Base-by-base conservation (phyloP, 2,797 vertebrate species). In the Ataeniobius toweri region DNA sequence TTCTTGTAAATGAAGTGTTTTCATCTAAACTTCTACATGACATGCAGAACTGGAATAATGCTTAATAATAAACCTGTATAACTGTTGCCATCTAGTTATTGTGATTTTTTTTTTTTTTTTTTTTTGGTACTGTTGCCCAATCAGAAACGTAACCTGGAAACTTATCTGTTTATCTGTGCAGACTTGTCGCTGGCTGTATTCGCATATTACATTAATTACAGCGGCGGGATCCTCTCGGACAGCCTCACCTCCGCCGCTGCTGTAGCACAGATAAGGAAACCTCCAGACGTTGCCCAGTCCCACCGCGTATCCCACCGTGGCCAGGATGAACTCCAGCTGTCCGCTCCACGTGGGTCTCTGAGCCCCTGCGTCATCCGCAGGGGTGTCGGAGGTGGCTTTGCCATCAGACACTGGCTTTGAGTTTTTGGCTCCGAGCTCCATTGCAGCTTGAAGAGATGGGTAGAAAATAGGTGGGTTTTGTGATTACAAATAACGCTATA, bases 231-330 rank as follows among this genome's bases (percentile, higher is more conserved):
- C 5, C 26, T 68, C 12, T 12, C 0, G 2, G 10, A 1, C 6
- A 9, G 9, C 12, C 91, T 92, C 71, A 96, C 95, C 95, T 94
- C 94, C 95, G 7, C 95, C 95, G 87, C 92, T 96, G 78, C 89
- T 83, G 87, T 96, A 96, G 86, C 95, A 96, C 72, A 96, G 92
- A 85, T 95, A 95, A 2, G 95, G 95, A 65, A 95, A 96, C 73
- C 95, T 91, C 95, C 95, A 96, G 26, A 96, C 88, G 10, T 96
- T 96, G 22, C 95, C 95, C 48, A 95, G 87, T 46, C 95, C 95
- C 80, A 96, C 95, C 1, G 94, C 93, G 70, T 95, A 95, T 0
- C 95, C 95, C 46, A 96, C 91, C 9, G 94, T 81, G 0, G 95
- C 94, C 72, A 96, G 92, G 77, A 95, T 86, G 85, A 96, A 96